Conservation (phyloP, 2,797 vertebrate genomes). For the Melopsittacus undulatus region DNA sequence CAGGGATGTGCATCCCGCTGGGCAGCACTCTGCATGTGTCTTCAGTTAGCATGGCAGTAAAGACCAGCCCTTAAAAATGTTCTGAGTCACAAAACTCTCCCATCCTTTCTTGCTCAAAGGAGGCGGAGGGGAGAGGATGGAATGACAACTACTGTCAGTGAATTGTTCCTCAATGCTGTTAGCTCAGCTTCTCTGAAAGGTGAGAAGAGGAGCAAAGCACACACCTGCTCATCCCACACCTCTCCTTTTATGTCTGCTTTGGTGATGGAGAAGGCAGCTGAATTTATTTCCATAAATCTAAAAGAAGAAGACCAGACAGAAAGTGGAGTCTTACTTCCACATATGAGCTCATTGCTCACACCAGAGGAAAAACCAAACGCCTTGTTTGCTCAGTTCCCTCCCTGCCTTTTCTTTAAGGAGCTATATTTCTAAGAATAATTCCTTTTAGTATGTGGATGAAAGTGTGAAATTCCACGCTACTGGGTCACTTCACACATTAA, state of each 20-base stretch:
- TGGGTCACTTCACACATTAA: conserved; percentile 46
- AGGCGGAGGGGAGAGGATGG: background rate
- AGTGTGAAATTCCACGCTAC: conserved; percentile 39
- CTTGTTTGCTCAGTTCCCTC: background rate
- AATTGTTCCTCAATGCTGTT: background rate
- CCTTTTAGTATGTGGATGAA: background rate
- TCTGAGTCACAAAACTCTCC: background rate
- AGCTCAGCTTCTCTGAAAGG: background rate
- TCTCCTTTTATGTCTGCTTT: background rate
- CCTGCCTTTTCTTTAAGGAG: conserved; percentile 2
- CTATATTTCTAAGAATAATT: conserved; percentile 50
- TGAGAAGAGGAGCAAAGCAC: background rate
- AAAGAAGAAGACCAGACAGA: background rate
- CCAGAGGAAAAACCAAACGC: background rate
- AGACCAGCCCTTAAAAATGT: background rate
- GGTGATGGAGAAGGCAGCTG: background rate
- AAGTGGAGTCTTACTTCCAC: background rate
- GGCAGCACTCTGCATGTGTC: background rate
- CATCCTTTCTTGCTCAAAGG: background rate
- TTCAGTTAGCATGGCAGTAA: background rate
- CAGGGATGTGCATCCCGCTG: rapidly evolving
- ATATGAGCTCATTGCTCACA: background rate
- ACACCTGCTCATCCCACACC: background rate
- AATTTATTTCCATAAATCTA: background rate
- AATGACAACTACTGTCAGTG: background rate